A percentile compares a stretch with the other conserved stretches of the same genome.
phyloP scores from a whole-genome alignment of 2,113 vertebrate species.

The Cygnus buccinator region DNA sequence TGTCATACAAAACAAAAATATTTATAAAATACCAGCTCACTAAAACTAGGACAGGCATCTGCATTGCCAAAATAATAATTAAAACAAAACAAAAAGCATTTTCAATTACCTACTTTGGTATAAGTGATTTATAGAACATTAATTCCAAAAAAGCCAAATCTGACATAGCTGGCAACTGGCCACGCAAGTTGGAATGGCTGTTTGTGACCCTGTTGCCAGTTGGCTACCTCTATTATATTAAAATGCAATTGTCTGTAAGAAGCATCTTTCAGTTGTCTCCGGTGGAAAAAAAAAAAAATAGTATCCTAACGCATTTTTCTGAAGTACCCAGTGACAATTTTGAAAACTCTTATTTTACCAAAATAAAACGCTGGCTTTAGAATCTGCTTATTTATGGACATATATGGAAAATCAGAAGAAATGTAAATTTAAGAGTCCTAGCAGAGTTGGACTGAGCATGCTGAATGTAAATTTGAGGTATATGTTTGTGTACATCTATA shows the following conservation, averaged over 20 bases:
- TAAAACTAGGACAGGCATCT: neutral
- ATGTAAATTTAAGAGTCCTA: neutral
- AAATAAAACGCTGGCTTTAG: neutral
- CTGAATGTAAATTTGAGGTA: neutral
- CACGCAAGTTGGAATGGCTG: neutral
- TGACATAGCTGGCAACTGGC: neutral
- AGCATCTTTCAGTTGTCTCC: neutral
- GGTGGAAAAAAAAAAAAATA: neutral
- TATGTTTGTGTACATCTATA: neutral
- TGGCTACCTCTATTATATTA: neutral
- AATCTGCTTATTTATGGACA: neutral
- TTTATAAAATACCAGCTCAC: neutral
- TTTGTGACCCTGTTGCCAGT: slow-evolving; percentile 2
- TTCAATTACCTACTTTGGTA: slow-evolving; percentile 14
- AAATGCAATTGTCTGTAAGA: neutral
- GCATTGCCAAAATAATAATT: neutral
- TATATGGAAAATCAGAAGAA: neutral
- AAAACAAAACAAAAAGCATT: neutral
- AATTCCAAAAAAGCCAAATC: slow-evolving; percentile 43
- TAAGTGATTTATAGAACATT: neutral
- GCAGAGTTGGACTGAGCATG: neutral
- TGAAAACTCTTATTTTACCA: neutral
- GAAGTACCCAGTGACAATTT: neutral
- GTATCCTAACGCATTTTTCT: neutral
- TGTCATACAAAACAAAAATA: neutral